A percentile compares a stretch with the other conserved stretches of the same genome.
Evolutionary conservation across 2,113 vertebrate genomes (phyloP).

Genomic region (Barnardius zonarius): DNA sequence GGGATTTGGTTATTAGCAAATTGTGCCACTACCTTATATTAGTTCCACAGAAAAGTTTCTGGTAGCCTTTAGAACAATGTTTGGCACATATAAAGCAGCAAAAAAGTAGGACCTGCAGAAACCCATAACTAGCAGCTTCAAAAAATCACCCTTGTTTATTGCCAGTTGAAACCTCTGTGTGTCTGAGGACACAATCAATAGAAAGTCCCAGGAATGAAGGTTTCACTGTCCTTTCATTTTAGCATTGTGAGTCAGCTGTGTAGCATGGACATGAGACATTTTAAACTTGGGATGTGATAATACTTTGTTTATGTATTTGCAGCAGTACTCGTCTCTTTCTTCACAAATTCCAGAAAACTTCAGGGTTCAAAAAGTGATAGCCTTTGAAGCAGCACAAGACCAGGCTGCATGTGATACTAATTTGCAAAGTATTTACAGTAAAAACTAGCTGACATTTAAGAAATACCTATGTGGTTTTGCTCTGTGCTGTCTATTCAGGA

Average conservation of each 20-base stretch:
- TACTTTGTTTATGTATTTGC: constrained; percentile 42
- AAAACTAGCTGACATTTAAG: constrained; percentile 52
- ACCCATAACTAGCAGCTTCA: not conserved
- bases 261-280: constrained; percentile 16
- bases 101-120: not conserved
- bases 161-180: not conserved
- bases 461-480: constrained; percentile 20
- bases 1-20: constrained; percentile 26
- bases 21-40: not conserved
- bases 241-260: not conserved
- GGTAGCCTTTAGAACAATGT: not conserved
- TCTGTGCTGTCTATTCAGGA: not conserved
- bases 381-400: constrained; percentile 1
- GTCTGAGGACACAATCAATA: not conserved
- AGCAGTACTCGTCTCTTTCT: constrained; percentile 10
- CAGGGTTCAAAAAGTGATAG: not conserved
- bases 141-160: constrained; percentile 47
- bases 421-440: constrained; percentile 22
- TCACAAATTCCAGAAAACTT: not conserved
- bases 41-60: constrained; percentile 42
- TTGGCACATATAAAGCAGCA: not conserved
- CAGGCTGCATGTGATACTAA: constrained; percentile 4
- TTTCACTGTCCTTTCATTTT: constrained; percentile 37
- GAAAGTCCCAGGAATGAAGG: not conserved
- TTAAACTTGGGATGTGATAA: constrained; percentile 37